Evolutionary conservation across 2,113 vertebrate species (phyloP).

Genomic region (Lagopus leucura): DNA sequence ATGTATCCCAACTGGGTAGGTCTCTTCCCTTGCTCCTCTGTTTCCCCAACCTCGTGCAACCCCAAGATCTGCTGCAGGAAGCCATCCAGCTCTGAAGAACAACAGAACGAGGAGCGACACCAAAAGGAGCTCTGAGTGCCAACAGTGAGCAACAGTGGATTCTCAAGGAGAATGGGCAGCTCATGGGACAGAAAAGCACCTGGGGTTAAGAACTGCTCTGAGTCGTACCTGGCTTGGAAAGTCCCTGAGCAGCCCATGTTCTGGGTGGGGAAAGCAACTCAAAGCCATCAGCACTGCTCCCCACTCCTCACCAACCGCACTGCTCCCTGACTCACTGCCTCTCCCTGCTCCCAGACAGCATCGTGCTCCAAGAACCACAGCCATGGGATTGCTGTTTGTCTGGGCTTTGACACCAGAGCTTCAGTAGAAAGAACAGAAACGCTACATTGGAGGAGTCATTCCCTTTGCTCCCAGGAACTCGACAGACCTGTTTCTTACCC

Average conservation of each 20-base stretch:
- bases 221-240: background rate
- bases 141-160: rapidly evolving
- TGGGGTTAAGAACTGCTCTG: background rate
- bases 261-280: background rate
- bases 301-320: background rate
- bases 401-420: background rate
- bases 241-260: background rate
- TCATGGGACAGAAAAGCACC: background rate
- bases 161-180: background rate
- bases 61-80: background rate
- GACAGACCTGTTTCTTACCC: background rate
- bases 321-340: background rate
- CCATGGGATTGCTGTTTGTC: background rate
- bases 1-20: background rate
- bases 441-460: background rate
- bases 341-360: background rate
- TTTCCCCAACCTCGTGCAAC: background rate
- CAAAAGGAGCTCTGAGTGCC: background rate
- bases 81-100: background rate
- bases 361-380: background rate
- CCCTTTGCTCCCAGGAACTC: background rate
- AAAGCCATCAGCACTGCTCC: rapidly evolving
- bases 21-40: background rate
- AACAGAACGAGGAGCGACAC: background rate
- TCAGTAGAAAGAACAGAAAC: background rate